Evolutionary conservation across 2,797 vertebrate genomes (phyloP), one percentile per base, ranked within the genome.

Genomic region (Acropternis orthonyx): DNA sequence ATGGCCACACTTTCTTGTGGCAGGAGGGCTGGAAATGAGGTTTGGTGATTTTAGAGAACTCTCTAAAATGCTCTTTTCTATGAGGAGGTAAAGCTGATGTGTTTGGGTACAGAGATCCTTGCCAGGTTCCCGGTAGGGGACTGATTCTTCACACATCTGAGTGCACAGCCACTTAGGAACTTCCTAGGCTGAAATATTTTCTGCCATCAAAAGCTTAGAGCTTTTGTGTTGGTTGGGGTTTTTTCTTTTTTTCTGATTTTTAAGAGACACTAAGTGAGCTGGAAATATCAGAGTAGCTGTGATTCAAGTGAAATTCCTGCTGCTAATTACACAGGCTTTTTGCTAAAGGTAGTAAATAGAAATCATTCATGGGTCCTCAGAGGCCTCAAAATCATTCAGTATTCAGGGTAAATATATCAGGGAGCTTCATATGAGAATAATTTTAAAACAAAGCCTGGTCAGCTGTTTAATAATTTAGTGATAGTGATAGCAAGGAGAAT

Each of bases 401-500:
- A 97, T 98, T 98, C 98, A 97, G 85, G 89, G 95, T 97, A 97
- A 97, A 98, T 96, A 95, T 95, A 97, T 97, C 89, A 76, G 80
- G 23, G 88, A 95, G 96, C 89, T 96, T 98, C 97, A 97, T 96
- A 96, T 96, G 95, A 97, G 97, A 97, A 96, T 95, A 83, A 94
- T 95, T 97, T 97, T 97, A 97, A 98, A 98, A 97, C 97, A 98
- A 98, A 98, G 97, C 95, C 96, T 96, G 97, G 97, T 97, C 97
- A 98, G 97, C 97, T 98, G 87, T 97, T 98, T 97, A 98, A 98
- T 98, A 98, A 98, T 98, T 98, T 97, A 98, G 95, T 95, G 91
- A 96, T 96, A 91, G 96, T 81, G 94, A 97, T 96, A 98, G 96
- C 89, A 74, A 97, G 97, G 95, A 98, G 97, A 98, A 97, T 97